Percentiles rank a stretch among this genome's conserved stretches.
phyloP scores from a whole-genome alignment of 1,140 invertebrate genomes.

The Heliothis subflexa region DNA sequence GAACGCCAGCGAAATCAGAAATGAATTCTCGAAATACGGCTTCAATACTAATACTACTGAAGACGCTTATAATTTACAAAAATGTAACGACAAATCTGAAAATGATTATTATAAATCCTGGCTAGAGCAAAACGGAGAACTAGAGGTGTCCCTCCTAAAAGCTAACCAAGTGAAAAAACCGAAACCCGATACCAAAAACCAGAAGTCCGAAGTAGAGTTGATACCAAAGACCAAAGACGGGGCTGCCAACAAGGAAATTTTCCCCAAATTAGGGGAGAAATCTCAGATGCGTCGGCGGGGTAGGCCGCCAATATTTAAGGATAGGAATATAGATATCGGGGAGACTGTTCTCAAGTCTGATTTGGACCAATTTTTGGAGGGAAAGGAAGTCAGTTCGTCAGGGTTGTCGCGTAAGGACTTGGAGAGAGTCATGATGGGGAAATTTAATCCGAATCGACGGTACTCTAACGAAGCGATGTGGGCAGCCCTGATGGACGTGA shows the following conservation, averaged over 20 bases:
- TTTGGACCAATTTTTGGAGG: slow-evolving; percentile 83
- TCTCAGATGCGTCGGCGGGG: slow-evolving; percentile 65
- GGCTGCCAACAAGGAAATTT: slow-evolving; percentile 61
- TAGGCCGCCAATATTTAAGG: slow-evolving; percentile 77
- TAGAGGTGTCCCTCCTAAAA: slow-evolving; percentile 81
- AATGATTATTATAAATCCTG: slow-evolving; percentile 84
- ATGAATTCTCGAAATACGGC: slow-evolving; percentile 78
- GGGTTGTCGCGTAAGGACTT: slow-evolving; percentile 81
- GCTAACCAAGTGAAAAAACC: slow-evolving; percentile 71
- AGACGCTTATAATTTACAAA: slow-evolving; percentile 60
- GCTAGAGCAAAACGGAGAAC: slow-evolving; percentile 82
- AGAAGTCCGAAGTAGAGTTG: slow-evolving; percentile 77
- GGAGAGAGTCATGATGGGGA: slow-evolving; percentile 85
- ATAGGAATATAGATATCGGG: slow-evolving; percentile 78
- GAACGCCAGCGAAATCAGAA: slow-evolving; percentile 71
- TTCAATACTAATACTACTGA: slow-evolving; percentile 60
- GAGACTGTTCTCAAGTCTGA: slow-evolving; percentile 82
- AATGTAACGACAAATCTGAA: slow-evolving; percentile 63
- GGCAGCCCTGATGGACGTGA: slow-evolving; percentile 86
- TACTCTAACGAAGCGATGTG: slow-evolving; percentile 83
- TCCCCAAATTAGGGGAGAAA: slow-evolving; percentile 67
- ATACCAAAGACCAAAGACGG: slow-evolving; percentile 67
- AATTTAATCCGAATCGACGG: slow-evolving; percentile 83
- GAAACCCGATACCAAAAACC: slow-evolving; percentile 60
- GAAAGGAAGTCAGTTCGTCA: slow-evolving; percentile 83